A percentile compares a stretch with the other conserved stretches of the same genome.
These are phyloP conservation scores for Lepilemur ruficaudatus DNA, from an alignment of 2,797 vertebrate species.

Conservation along the genomic window DNA sequence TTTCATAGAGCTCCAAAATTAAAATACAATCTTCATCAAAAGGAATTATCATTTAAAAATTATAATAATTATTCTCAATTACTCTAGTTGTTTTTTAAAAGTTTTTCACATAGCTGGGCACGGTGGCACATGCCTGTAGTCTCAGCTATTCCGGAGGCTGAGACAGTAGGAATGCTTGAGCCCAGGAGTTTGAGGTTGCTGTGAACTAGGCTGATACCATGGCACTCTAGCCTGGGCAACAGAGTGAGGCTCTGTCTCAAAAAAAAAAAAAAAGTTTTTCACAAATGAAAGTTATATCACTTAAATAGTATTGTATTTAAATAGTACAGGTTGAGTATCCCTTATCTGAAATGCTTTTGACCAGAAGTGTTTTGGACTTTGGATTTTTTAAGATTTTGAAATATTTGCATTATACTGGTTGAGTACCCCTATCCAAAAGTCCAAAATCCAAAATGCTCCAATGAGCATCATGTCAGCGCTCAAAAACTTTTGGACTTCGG, in stretches of 20 bases:
- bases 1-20: background rate
- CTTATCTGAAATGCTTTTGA: background rate
- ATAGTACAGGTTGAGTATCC: background rate
- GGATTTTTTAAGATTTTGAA: background rate
- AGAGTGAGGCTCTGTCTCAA: too few relatives aligned
- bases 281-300: background rate
- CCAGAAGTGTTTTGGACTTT: background rate
- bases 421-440: background rate
- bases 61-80: background rate
- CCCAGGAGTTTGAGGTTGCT: too few relatives aligned
- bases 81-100: background rate
- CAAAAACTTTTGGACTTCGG: background rate
- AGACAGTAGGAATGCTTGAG: too few relatives aligned
- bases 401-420: background rate
- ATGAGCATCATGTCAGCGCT: background rate
- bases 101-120: background rate
- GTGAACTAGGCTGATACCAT: too few relatives aligned
- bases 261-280: background rate
- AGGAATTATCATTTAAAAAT: constrained; percentile 1
- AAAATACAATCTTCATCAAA: background rate
- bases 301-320: background rate
- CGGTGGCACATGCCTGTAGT: too few relatives aligned
- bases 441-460: background rate
- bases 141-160: too few relatives aligned
- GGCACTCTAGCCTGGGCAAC: too few relatives aligned